Conservation (phyloP, 1,140 invertebrate species). For the Ooceraea biroi region DNA sequence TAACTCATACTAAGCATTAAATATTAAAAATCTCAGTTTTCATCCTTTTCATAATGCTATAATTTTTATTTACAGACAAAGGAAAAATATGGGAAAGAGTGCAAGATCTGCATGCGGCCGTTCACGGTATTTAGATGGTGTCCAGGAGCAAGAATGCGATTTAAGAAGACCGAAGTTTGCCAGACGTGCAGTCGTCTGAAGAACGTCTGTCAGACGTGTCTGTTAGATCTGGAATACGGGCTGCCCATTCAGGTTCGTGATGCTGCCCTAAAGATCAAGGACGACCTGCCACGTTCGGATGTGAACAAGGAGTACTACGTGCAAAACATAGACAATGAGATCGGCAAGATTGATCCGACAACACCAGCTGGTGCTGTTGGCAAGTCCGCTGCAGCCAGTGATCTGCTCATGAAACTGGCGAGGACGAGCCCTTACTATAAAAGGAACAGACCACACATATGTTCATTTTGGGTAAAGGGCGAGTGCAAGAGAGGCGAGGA, state of each 20-base stretch:
- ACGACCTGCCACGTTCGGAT: conserved; percentile 98
- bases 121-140: conserved; percentile 99
- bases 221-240: conserved; percentile 99
- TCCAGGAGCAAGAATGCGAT: conserved; percentile 99
- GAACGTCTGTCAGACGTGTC: conserved; percentile 99
- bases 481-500: conserved; percentile 99
- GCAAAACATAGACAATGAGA: conserved; percentile 96
- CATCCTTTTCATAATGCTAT: not conserved
- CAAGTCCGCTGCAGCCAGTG: conserved; percentile 93
- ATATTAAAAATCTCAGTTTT: too few species aligned
- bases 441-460: conserved; percentile 99
- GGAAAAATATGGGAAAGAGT: conserved; percentile 99
- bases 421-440: conserved; percentile 99
- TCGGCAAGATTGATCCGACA: conserved; percentile 88
- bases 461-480: conserved; percentile 99
- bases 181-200: conserved; percentile 99
- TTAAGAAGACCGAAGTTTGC: conserved; percentile 99
- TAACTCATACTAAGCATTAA: too few species aligned
- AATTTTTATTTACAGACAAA: conserved; percentile 92
- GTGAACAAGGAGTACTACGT: conserved; percentile 99
- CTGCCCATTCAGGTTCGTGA: conserved; percentile 98
- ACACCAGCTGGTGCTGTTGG: conserved; percentile 89
- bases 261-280: conserved; percentile 97
- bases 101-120: conserved; percentile 99
- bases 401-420: conserved; percentile 97